Base-by-base conservation (phyloP, 2,888 invertebrate genomes). In the Ormyrus rosae region DNA sequence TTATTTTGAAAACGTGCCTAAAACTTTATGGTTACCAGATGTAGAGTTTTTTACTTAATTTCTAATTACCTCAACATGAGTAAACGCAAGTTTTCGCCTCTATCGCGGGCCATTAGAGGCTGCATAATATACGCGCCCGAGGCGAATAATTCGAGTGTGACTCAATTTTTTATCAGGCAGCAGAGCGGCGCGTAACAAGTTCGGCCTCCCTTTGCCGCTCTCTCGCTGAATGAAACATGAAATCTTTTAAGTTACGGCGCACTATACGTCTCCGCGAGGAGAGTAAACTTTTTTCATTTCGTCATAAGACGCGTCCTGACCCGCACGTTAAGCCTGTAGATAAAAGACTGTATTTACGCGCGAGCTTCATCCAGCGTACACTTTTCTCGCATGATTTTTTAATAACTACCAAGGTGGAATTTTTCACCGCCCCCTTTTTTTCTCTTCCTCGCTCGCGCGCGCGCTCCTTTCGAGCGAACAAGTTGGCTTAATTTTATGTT, bases 271-370 rank as follows among this genome's bases (percentile, higher is more conserved):
- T 45, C 48, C 11, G 56, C 7, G 19, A 13, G 19, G 13, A 53
- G n/a, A 64, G n/a, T n/a, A n/a, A 73, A 73, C 73, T 73, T 73
- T 73, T 73, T 73, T 73, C 73, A 73, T 73, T 56, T 73, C 64
- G n/a, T 56, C 73, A 55, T 56, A 48, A 64, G 61, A 63, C 13
- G 13, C 13, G 13, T 53, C 34, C 63, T 7, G n/a, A 13, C 19
- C 45, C 50, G 19, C 5, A 10, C 63, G 72, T 53, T 63, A n/a
- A 46, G 63, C 6, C 8, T 11, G 50, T 72, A 72, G 64, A 64
- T 48, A 70, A 48, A 53, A 34, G 11, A 8, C 9, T 46, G 55
- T 53, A 53, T 67, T 67, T 67, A 19, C 67, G 8, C 53, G 6
- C n/a, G 1, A 50, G 51, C 34, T 34, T 34, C 34, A 34, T 34